Conservation (phyloP, 2,797 vertebrate species). For the Alca torda region DNA sequence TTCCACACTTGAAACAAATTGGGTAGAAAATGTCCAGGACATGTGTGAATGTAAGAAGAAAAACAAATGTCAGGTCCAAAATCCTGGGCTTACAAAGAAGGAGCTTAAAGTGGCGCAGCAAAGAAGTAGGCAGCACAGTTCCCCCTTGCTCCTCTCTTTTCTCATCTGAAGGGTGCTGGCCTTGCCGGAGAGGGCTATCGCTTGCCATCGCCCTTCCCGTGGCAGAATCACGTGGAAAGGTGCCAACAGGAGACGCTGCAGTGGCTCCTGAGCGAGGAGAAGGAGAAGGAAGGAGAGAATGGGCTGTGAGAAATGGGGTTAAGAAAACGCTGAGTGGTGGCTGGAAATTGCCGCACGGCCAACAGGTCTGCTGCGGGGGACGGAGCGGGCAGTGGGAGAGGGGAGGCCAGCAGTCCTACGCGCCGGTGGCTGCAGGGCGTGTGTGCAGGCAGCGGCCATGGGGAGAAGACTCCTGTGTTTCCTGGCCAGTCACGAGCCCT, state of each 20-base stretch:
- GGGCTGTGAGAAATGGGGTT: background rate
- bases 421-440: background rate
- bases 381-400: background rate
- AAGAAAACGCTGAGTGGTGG: background rate
- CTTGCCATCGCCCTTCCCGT: background rate
- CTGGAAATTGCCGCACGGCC: background rate
- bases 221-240: background rate
- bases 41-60: background rate
- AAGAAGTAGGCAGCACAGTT: background rate
- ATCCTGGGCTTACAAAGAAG: background rate
- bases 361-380: background rate
- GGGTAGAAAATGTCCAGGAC: background rate
- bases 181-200: background rate
- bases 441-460: background rate
- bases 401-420: background rate
- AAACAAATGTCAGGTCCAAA: background rate
- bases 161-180: background rate
- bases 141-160: background rate
- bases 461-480: background rate
- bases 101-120: background rate
- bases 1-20: background rate
- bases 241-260: background rate
- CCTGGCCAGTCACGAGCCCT: rapidly evolving
- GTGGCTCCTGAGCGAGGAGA: background rate
- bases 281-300: background rate